These are phyloP conservation scores for Premnoplex brunnescens DNA, from an alignment of 2,797 vertebrate species.

Conservation along the genomic window DNA sequence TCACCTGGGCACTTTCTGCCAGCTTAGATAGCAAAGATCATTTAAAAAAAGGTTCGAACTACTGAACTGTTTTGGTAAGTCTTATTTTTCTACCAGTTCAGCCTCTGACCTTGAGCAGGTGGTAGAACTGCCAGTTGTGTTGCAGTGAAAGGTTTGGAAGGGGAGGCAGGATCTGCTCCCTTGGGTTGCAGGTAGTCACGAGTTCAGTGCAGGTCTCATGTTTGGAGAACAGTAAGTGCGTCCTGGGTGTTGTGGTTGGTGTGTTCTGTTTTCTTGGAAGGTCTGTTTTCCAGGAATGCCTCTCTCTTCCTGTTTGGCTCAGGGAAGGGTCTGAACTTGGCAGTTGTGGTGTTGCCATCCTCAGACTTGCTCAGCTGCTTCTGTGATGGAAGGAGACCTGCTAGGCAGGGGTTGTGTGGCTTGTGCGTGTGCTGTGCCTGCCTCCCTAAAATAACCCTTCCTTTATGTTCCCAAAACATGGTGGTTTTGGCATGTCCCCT, in stretches of 20 bases:
- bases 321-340: background rate
- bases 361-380: background rate
- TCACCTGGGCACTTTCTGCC: background rate
- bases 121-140: background rate
- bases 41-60: background rate
- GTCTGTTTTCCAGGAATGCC: background rate
- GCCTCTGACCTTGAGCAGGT: background rate
- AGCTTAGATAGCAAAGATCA: background rate
- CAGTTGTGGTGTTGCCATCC: background rate
- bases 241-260: background rate
- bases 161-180: background rate
- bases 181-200: background rate
- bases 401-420: background rate
- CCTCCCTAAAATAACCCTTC: background rate
- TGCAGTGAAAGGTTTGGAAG: background rate
- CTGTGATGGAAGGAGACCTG: background rate
- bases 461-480: background rate
- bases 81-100: background rate
- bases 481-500: background rate
- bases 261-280: background rate
- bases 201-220: background rate
- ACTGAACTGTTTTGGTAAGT: background rate
- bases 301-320: background rate
- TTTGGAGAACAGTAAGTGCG: fast-evolving
- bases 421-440: background rate